Conservation (phyloP, 1,140 invertebrate species). For the Drepana arcuata region DNA sequence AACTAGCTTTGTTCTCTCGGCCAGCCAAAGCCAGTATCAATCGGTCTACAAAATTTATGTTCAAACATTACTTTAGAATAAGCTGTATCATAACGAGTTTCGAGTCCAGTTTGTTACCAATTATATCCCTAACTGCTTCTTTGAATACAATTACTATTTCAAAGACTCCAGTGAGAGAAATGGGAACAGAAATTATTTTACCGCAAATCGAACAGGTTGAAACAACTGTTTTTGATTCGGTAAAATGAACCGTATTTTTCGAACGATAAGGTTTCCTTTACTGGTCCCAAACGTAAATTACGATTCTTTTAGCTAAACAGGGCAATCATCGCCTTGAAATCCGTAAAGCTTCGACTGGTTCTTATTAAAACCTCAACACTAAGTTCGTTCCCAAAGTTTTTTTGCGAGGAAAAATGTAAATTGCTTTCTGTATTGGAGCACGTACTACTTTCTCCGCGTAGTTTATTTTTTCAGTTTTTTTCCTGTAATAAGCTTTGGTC, state of each 20-base stretch:
- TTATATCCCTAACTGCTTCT: too few species aligned
- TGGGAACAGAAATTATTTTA: conserved; percentile 23
- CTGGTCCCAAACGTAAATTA: too few species aligned
- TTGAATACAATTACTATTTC: conserved; percentile 7
- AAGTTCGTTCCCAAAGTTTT: conserved; percentile 15
- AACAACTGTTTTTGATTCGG: too few species aligned
- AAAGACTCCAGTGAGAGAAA: conserved; percentile 27
- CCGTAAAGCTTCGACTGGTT: conserved; percentile 14
- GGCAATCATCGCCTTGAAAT: conserved; percentile 27
- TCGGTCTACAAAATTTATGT: too few species aligned
- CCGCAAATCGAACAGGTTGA: too few species aligned
- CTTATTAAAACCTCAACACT: conserved; percentile 27
- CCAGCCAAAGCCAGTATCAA: too few species aligned
- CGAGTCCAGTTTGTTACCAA: too few species aligned
- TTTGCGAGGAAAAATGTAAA: conserved; percentile 26
- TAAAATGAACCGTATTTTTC: too few species aligned
- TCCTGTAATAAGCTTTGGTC: conserved; percentile 22
- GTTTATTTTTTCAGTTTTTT: conserved; percentile 19
- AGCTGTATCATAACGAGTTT: too few species aligned
- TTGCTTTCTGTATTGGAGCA: conserved; percentile 24
- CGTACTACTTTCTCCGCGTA: conserved; percentile 8
- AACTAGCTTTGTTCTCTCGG: too few species aligned
- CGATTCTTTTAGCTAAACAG: conserved; percentile 24
- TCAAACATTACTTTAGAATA: too few species aligned
- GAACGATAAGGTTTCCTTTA: too few species aligned